Base-by-base conservation (phyloP, 1,140 invertebrate genomes). In the Zaprionus davidi region DNA sequence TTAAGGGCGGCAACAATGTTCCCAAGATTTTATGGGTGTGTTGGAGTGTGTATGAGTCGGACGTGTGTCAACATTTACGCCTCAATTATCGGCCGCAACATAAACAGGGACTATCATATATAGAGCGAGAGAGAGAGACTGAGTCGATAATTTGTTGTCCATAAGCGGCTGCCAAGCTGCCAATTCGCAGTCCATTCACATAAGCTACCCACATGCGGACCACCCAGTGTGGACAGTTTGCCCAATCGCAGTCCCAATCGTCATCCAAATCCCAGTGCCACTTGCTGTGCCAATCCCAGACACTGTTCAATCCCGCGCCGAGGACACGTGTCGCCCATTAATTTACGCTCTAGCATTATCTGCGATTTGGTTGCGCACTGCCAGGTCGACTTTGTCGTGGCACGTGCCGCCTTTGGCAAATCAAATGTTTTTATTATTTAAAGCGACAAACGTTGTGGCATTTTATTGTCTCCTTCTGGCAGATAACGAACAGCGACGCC, bases 401-500 rank as follows among this genome's bases (percentile, higher is more conserved):
- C 85, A 88, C 85, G 85, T 88, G 85, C 81, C 85, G 83, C n/a
- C 64, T 74, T 83, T 83, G 84, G 73, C 84, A 87, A 87, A 87
- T 87, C 83, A 87, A 88, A 90, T 90, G 85, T 85, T 90, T 90
- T 90, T 90, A 90, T 90, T 90, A 90, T 90, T 90, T 90, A 90
- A 85, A 90, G 81, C 86, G 82, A 90, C 85, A 88, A 87, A 81
- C 78, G 75, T 20, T 59, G 70, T 66, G 84, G 51, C 85, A 76
- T 88, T 88, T 88, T 88, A 88, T 88, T 90, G 85, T 88, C 79
- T 72, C 69, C 71, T 70, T 71, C 68, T 44, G 60, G 76, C 28
- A 53, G 85, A 82, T 84, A 84, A 71, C 85, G 71, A 55, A 26
- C 24, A 31, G 15, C 56, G 53, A 60, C 53, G 28, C 68, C 72